Evolutionary conservation across 2,888 invertebrate genomes (phyloP).

Genomic region (Eupithecia inturbata): DNA sequence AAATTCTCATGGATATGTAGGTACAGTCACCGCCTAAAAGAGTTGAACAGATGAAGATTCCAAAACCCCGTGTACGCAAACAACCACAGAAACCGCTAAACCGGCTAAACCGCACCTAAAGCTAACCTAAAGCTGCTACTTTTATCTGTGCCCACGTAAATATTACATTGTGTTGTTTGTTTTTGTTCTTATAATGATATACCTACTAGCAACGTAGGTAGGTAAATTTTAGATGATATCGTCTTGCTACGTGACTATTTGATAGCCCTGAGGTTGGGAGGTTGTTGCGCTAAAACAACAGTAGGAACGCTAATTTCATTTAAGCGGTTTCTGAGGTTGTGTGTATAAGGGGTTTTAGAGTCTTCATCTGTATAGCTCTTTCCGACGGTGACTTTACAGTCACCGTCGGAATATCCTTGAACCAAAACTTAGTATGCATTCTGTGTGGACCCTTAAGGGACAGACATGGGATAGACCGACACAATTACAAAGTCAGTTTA

Average conservation of each 20-base stretch:
- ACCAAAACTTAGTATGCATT: constrained; percentile 1
- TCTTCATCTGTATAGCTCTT: neutral
- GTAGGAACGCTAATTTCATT: too few species aligned
- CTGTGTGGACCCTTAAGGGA: neutral
- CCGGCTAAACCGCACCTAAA: neutral
- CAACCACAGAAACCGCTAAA: neutral
- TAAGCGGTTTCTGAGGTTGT: neutral
- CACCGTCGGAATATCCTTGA: neutral
- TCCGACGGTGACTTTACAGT: neutral
- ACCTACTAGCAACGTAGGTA: too few species aligned
- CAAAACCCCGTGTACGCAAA: neutral
- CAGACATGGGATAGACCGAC: neutral
- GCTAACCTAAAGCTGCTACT: too few species aligned
- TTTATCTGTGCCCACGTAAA: too few species aligned
- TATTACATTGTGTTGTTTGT: too few species aligned
- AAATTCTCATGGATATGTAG: neutral
- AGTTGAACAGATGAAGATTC: neutral
- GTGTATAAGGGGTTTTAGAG: neutral
- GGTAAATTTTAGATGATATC: too few species aligned
- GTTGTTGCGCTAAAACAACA: too few species aligned
- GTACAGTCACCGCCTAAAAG: neutral
- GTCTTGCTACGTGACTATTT: too few species aligned
- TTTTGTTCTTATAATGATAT: too few species aligned
- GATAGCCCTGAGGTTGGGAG: too few species aligned
- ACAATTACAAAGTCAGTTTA: neutral